Evolutionary conservation across 2,888 invertebrate species (phyloP), one percentile per base, ranked within the genome.

Genomic region (Campoplex capitator): DNA sequence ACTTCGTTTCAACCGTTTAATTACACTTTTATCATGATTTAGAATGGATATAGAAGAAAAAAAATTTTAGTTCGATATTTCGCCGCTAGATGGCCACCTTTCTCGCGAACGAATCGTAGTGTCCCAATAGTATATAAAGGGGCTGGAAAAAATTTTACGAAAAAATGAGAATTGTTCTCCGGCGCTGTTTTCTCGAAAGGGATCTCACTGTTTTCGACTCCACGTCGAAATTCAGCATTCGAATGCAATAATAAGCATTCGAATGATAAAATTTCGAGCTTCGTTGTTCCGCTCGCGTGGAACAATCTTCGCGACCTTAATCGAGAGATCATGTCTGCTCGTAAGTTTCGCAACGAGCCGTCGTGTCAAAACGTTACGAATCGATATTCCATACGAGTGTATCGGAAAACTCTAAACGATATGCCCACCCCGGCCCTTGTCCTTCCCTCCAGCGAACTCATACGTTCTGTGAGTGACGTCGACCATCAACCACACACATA

Each of bases 401-500:
- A 62, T 62, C 62, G 62, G 62, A 62, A 62, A 62, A 62, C 62
- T 62, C 32, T 62, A 32, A 62, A 62, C 62, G 62, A 62, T 62
- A 32, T 32, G 42, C 9, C 68, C 68, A 0, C 23, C 68, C 38
- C 38, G 11, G 2, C n/a, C 42, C 38, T 42, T 9, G n/a, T 3
- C n/a, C 2, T 42, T n/a, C n/a, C n/a, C 23, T n/a, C 68, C 23
- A 13, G 35, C 68, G 42, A 68, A 68, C 68, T 68, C 38, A 68
- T 68, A 42, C 68, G 42, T 68, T 68, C 68, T 42, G 68, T 48
- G 65, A 76, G 32, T 76, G 76, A 76, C 76, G 48, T 45, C 48
- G 45, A 28, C 76, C 65, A 76, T 76, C 76, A 62, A 62, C 45
- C 3, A 3, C 58, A 58, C 58, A 9, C 58, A 74, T 54, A 32